Evolutionary conservation across 2,113 vertebrate species (phyloP).

Genomic region (Acinonyx jubatus): DNA sequence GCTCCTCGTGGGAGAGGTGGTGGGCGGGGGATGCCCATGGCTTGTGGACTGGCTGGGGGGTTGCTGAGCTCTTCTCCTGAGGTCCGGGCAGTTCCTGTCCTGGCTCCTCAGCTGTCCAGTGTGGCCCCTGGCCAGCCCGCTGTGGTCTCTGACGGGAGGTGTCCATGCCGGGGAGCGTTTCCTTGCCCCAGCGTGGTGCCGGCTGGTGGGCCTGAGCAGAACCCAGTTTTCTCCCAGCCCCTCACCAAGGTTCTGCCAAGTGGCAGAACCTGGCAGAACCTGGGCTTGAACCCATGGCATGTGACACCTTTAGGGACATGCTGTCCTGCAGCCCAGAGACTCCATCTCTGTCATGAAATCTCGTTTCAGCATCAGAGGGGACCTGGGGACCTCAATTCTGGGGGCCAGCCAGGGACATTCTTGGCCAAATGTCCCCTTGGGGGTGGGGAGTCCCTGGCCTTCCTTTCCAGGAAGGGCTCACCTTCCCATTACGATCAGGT

Average conservation of each 20-base stretch:
- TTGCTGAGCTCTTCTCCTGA: not conserved
- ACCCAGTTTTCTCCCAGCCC: not conserved
- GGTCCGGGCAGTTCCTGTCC: not conserved
- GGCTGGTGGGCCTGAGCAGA: not conserved
- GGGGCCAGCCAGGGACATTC: too few relatives aligned
- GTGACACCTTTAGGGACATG: not conserved
- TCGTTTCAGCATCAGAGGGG: not conserved
- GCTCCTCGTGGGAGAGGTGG: not conserved
- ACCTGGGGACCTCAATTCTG: not conserved
- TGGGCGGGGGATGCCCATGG: not conserved
- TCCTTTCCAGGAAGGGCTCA: not conserved
- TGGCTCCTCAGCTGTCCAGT: not conserved
- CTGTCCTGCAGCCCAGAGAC: not conserved
- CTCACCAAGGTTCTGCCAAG: not conserved
- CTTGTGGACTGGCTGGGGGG: too few relatives aligned
- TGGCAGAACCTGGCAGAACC: not conserved
- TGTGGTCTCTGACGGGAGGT: not conserved
- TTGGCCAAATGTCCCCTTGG: too few relatives aligned
- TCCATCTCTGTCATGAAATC: not conserved
- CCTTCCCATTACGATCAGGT: not conserved
- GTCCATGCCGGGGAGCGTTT: fast-evolving
- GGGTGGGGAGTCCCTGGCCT: too few relatives aligned
- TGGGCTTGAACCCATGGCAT: not conserved
- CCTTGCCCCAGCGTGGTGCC: not conserved
- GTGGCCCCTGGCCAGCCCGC: too few relatives aligned